These are phyloP conservation scores for Pteronura brasiliensis DNA, from an alignment of 2,113 vertebrate species.

Conservation along the genomic window DNA sequence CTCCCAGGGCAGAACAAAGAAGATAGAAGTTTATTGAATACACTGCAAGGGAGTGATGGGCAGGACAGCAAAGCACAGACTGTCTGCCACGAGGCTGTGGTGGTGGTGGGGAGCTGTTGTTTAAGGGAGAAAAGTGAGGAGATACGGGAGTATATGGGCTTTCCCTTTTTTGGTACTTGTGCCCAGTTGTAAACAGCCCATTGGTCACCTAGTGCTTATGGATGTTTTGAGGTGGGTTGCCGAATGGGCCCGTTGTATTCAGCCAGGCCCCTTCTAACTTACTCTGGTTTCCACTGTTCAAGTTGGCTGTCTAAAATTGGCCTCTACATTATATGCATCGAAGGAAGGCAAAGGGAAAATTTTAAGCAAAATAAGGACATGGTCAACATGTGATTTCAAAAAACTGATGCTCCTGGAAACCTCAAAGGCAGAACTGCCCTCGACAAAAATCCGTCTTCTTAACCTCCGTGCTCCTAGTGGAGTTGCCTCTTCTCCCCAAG, in stretches of 20 bases:
- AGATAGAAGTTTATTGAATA: background rate
- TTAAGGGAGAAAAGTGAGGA: background rate
- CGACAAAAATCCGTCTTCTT: background rate
- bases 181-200: background rate
- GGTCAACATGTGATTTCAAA: background rate
- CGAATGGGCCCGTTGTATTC: background rate
- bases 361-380: background rate
- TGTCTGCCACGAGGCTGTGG: background rate
- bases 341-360: background rate
- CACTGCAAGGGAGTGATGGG: background rate
- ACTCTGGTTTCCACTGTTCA: background rate
- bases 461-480: background rate
- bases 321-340: background rate
- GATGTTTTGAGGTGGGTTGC: background rate
- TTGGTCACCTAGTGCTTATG: background rate
- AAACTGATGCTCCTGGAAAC: background rate
- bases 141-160: background rate
- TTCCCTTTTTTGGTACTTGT: background rate
- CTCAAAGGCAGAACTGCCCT: background rate
- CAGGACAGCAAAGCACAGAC: background rate
- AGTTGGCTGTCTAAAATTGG: background rate
- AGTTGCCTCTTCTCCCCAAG: background rate
- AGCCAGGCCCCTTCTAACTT: background rate
- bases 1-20: background rate
- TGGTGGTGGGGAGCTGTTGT: background rate